A percentile compares a stretch with the other conserved stretches of the same genome.
phyloP scores from a whole-genome alignment of 2,888 invertebrate species.

The Chymomyza amoena region DNA sequence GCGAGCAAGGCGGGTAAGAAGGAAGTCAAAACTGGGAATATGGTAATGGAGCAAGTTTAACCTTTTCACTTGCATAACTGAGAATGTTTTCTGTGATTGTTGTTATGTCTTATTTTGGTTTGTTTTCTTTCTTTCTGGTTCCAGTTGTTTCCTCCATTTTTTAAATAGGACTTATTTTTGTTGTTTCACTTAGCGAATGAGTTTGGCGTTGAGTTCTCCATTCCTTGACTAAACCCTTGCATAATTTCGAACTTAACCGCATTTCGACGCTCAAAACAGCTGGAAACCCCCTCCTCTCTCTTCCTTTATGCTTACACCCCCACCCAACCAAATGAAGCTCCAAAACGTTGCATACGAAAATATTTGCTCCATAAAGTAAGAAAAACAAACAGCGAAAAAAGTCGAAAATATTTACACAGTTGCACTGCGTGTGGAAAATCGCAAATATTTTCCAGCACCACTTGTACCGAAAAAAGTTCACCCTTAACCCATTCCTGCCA shows the following conservation, averaged over 20 bases:
- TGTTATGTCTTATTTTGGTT: slow-evolving; percentile 4
- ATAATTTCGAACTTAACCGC: neutral
- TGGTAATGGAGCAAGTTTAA: slow-evolving; percentile 4
- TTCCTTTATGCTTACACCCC: neutral
- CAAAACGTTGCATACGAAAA: slow-evolving; percentile 20
- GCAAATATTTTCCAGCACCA: slow-evolving; percentile 3
- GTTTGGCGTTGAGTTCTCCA: neutral
- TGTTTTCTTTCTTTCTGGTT: slow-evolving; percentile 23
- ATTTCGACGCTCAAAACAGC: slow-evolving; percentile 26
- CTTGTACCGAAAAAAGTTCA: neutral
- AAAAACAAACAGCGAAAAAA: slow-evolving; percentile 15
- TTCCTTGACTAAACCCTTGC: neutral
- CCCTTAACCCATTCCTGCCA: neutral
- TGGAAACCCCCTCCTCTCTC: slow-evolving; percentile 4
- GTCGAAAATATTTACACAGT: slow-evolving; percentile 35
- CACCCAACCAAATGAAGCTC: slow-evolving; percentile 31
- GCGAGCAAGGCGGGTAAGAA: neutral
- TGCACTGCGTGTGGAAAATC: slow-evolving; percentile 1
- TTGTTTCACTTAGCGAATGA: neutral
- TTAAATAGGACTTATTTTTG: slow-evolving; percentile 33
- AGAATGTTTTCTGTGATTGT: slow-evolving; percentile 33
- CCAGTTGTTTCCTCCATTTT: slow-evolving; percentile 7
- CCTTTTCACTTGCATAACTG: slow-evolving; percentile 24
- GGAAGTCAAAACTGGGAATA: neutral
- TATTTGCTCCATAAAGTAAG: slow-evolving; percentile 38